phyloP scores from a whole-genome alignment of 2,888 invertebrate genomes.

The Ptilodon capucinus region DNA sequence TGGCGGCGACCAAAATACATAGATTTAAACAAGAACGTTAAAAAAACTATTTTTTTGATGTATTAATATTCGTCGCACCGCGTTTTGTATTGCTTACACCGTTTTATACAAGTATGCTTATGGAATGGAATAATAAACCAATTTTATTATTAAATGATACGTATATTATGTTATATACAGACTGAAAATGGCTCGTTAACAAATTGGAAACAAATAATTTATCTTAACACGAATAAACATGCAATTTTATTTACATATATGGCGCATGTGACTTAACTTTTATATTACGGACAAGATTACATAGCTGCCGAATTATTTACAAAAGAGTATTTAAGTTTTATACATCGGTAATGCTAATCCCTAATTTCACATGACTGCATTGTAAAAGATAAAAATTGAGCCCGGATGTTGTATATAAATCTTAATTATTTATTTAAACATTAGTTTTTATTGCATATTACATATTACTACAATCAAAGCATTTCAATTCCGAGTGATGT shows the following conservation, averaged over 20 bases:
- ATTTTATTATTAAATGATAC: conserved; percentile 14
- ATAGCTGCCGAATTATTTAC: background rate
- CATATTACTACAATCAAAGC: no score
- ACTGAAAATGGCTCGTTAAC: conserved; percentile 33
- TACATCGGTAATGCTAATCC: background rate
- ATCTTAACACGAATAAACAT: conserved; percentile 40
- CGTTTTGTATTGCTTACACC: no score
- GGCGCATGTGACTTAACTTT: conserved; percentile 10
- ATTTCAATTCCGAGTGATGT: no score
- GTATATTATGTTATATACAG: conserved; percentile 39
- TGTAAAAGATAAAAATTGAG: background rate
- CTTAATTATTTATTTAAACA: background rate
- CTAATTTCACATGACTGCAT: background rate
- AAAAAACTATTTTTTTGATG: no score
- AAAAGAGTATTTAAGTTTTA: conserved; percentile 24
- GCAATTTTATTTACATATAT: conserved; percentile 35
- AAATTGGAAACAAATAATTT: conserved; percentile 40
- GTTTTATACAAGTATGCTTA: background rate
- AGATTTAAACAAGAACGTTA: no score
- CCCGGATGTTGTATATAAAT: background rate
- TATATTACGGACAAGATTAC: conserved; percentile 19
- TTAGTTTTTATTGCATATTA: no score
- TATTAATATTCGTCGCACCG: no score
- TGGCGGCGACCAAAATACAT: no score
- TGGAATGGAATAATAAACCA: conserved; percentile 21